A percentile compares a stretch with the other conserved stretches of the same genome.
These are phyloP conservation scores for Phoeniculus purpureus DNA, from an alignment of 2,797 vertebrate genomes.

Conservation along the genomic window DNA sequence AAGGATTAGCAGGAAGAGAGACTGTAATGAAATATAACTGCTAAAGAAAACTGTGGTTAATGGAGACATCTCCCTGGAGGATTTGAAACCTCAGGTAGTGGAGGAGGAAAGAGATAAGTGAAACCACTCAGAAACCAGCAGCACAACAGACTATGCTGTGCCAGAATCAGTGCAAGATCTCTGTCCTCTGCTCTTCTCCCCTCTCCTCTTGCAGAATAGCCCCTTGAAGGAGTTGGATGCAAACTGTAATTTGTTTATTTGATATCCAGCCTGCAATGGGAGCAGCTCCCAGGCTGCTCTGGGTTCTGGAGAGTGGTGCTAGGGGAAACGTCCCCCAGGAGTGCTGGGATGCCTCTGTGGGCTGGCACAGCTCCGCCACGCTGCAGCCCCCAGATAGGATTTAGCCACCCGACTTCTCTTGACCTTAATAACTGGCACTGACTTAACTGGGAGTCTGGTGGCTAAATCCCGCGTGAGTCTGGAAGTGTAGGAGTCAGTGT, in stretches of 20 bases:
- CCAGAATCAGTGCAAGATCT: background rate
- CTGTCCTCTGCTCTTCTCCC: background rate
- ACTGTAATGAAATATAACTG: conserved; percentile 52
- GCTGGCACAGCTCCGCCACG: background rate
- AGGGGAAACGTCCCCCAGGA: accelerated
- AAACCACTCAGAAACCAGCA: conserved; percentile 42
- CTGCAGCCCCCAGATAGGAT: background rate
- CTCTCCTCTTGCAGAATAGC: background rate
- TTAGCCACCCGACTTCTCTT: conserved; percentile 54
- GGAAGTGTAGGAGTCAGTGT: conserved; percentile 65
- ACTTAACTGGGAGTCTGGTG: conserved; percentile 46
- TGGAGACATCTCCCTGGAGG: conserved; percentile 53
- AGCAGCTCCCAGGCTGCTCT: background rate
- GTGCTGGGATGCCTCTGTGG: accelerated
- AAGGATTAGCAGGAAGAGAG: conserved; percentile 25
- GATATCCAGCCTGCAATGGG: background rate
- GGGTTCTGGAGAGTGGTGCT: background rate
- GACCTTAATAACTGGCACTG: conserved; percentile 63
- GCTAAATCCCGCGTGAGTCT: conserved; percentile 50
- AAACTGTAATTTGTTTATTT: background rate
- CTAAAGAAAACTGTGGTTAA: conserved; percentile 60
- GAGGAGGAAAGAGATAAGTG: conserved; percentile 50
- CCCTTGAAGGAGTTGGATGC: background rate
- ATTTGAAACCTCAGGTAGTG: conserved; percentile 52
- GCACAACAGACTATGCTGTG: background rate